phyloP scores from a whole-genome alignment of 2,113 vertebrate species.

The Ageneiosus marmoratus region DNA sequence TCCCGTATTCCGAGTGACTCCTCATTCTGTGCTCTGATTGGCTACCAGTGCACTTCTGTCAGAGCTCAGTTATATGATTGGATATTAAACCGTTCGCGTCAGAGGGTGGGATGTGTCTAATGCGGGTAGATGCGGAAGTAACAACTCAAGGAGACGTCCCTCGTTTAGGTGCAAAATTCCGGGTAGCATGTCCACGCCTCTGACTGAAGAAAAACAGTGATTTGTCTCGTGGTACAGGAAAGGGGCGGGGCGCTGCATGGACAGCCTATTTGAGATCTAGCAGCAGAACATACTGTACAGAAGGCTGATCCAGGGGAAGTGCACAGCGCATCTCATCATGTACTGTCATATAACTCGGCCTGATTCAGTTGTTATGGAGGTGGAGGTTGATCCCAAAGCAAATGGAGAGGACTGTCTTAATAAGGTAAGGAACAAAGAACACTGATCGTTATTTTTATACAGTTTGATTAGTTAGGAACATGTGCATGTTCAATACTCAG shows the following conservation, averaged over 20 bases:
- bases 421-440: conserved; percentile 67
- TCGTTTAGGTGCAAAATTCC: background rate
- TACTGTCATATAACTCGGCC: conserved; percentile 82
- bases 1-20: background rate
- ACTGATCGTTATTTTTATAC: background rate
- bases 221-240: background rate
- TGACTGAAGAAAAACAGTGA: background rate
- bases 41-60: background rate
- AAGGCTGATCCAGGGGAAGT: background rate
- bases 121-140: background rate
- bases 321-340: conserved; percentile 59
- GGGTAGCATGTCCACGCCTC: conserved; percentile 2
- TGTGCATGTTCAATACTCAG: background rate
- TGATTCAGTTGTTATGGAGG: conserved; percentile 83
- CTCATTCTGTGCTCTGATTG: background rate
- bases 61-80: background rate
- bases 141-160: background rate
- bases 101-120: background rate
- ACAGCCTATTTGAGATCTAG: background rate
- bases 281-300: background rate
- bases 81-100: background rate
- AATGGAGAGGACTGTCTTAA: conserved; percentile 83
- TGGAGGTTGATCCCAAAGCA: conserved; percentile 81
- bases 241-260: conserved; percentile 7
- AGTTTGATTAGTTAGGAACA: background rate